phyloP scores from a whole-genome alignment of 2,797 vertebrate species.

The Anisognathus igniventris region DNA sequence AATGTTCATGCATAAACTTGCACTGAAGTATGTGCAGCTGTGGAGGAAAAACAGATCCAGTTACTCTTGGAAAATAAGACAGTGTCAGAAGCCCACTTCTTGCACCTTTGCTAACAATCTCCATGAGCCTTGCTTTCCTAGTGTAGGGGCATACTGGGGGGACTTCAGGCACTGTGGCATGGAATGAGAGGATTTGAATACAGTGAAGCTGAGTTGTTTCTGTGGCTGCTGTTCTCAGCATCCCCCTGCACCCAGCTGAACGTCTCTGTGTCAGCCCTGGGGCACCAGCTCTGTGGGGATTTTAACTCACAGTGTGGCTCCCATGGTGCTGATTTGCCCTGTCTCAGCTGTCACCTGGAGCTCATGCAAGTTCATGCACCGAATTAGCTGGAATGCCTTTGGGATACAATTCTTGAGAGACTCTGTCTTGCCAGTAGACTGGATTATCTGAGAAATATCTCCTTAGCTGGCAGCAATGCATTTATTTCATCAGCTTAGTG shows the following conservation, averaged over 20 bases:
- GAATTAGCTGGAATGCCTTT: not conserved
- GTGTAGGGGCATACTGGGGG: rapidly evolving
- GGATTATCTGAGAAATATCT: slow-evolving; percentile 8
- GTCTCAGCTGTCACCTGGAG: not conserved
- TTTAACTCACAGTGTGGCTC: rapidly evolving
- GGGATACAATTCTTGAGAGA: not conserved
- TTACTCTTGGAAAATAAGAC: not conserved
- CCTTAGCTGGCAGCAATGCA: not conserved
- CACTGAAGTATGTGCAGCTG: not conserved
- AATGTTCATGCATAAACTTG: not conserved
- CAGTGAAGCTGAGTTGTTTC: not conserved
- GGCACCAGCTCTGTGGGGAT: not conserved
- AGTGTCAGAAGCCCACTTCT: not conserved
- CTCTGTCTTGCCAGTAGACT: not conserved
- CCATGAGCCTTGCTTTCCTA: not conserved
- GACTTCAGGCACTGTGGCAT: not conserved
- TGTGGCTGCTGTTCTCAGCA: not conserved
- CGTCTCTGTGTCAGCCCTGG: not conserved
- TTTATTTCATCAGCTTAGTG: not conserved
- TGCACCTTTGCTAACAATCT: not conserved
- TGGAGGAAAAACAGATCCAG: slow-evolving; percentile 5
- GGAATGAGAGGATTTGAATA: not conserved
- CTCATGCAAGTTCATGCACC: not conserved
- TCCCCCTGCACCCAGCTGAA: not conserved
- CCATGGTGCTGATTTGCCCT: rapidly evolving